Conservation (phyloP, 1,140 invertebrate species). For the Drosophila busckii region DNA sequence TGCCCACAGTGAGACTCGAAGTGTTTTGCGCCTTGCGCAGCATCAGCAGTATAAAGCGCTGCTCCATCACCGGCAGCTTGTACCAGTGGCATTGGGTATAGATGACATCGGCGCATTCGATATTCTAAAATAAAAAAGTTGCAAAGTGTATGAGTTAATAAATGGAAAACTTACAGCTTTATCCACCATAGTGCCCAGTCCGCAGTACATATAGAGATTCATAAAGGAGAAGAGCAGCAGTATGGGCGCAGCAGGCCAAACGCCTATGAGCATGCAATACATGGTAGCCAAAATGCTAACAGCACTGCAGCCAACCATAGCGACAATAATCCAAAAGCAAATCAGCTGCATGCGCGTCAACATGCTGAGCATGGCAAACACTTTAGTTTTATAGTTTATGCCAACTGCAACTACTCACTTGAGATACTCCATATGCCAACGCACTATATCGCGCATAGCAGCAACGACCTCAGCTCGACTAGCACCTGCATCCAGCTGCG, state of each 20-base stretch:
- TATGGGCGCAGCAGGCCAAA: slow-evolving; percentile 47
- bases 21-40: slow-evolving; percentile 54
- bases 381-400: neutral
- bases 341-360: slow-evolving; percentile 35
- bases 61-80: slow-evolving; percentile 38
- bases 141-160: neutral
- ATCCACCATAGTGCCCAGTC: slow-evolving; percentile 48
- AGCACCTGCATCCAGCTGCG: slow-evolving; percentile 41
- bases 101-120: slow-evolving; percentile 25
- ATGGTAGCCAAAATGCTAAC: slow-evolving; percentile 45
- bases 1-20: slow-evolving; percentile 16
- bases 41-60: slow-evolving; percentile 51
- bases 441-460: slow-evolving; percentile 21
- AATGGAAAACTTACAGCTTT: slow-evolving; percentile 24
- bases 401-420: neutral
- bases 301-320: slow-evolving; percentile 51
- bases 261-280: slow-evolving; percentile 42
- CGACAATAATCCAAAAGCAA: slow-evolving; percentile 32
- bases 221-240: slow-evolving; percentile 39
- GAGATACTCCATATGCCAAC: slow-evolving; percentile 52
- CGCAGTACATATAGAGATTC: slow-evolving; percentile 42
- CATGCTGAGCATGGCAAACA: slow-evolving; percentile 10
- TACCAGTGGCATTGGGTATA: slow-evolving; percentile 56
- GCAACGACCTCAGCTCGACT: neutral
- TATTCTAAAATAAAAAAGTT: slow-evolving; percentile 32